Conservation (phyloP, 2,888 invertebrate genomes). For the Diloba caeruleocephala region DNA sequence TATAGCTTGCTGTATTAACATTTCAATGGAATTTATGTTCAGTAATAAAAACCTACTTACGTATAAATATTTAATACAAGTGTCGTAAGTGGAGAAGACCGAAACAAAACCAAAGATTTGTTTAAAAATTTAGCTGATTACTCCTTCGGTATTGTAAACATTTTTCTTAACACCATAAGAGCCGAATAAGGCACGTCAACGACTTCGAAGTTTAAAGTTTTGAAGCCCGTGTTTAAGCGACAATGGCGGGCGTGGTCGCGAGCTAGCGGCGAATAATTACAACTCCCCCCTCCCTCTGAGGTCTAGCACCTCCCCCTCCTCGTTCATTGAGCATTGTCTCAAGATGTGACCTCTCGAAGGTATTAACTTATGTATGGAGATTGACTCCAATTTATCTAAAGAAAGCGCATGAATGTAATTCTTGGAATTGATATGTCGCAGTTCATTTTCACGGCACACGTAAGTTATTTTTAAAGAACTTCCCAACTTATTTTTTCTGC, state of each 20-base stretch:
- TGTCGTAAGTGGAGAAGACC: not conserved
- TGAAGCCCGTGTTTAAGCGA: conserved; percentile 77
- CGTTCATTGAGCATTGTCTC: conserved; percentile 85
- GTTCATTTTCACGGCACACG: not conserved
- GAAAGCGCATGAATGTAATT: conserved; percentile 24
- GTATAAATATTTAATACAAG: not conserved
- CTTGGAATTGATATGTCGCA: conserved; percentile 6
- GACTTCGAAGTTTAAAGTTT: conserved; percentile 57
- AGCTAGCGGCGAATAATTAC: conserved; percentile 85
- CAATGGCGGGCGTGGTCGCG: conserved; percentile 86
- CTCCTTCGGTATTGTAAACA: conserved; percentile 20
- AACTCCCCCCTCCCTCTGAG: conserved; percentile 57
- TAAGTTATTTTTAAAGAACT: not conserved
- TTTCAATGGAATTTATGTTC: not conserved
- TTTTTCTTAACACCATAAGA: conserved; percentile 38
- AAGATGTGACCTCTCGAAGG: conserved; percentile 78
- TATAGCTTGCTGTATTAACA: no score
- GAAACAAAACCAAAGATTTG: conserved; percentile 17
- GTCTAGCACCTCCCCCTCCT: conserved; percentile 61
- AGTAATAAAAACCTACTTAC: conserved; percentile 1
- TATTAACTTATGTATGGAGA: conserved; percentile 51
- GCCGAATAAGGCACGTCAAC: conserved; percentile 57
- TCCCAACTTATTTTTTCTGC: not conserved
- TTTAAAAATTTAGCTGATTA: conserved; percentile 24
- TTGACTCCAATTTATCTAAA: conserved; percentile 40